phyloP scores from a whole-genome alignment of 2,113 vertebrate species.

The Eubucco bourcierii region DNA sequence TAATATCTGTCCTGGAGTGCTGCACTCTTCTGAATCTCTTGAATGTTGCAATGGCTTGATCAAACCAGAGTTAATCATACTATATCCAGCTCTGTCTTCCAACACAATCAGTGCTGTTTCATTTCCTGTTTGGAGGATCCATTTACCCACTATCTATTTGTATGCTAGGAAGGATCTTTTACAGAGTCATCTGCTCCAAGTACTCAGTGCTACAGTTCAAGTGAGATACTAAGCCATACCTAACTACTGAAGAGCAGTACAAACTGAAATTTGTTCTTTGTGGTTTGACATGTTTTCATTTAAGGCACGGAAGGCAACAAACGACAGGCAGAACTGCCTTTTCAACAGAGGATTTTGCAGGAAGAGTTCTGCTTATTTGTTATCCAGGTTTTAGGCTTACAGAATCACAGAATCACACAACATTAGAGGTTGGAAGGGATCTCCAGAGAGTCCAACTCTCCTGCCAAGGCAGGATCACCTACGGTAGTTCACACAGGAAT shows the following conservation, averaged over 20 bases:
- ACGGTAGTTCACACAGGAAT: too few relatives aligned
- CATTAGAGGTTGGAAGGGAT: too few relatives aligned
- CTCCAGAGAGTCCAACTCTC: too few relatives aligned
- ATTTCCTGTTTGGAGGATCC: not conserved
- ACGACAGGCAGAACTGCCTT: not conserved
- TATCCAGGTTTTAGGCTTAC: not conserved
- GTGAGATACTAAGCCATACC: not conserved
- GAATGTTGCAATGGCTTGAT: not conserved
- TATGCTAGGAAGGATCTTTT: not conserved
- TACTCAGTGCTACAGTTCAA: not conserved
- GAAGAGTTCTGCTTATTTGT: not conserved
- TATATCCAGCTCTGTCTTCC: not conserved
- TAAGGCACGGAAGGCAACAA: not conserved
- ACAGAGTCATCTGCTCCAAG: not conserved
- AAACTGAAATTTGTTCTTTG: not conserved
- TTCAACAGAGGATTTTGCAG: not conserved
- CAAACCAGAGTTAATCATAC: not conserved
- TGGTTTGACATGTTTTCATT: not conserved
- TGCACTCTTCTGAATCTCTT: not conserved
- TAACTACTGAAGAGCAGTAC: not conserved
- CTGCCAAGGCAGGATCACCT: too few relatives aligned
- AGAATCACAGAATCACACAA: too few relatives aligned
- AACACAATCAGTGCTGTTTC: not conserved
- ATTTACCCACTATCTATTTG: not conserved
- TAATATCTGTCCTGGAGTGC: not conserved